A percentile compares a stretch with the other conserved stretches of the same genome.
Conservation (phyloP, 2,888 invertebrate genomes). For the Priocnemis perturbator region DNA sequence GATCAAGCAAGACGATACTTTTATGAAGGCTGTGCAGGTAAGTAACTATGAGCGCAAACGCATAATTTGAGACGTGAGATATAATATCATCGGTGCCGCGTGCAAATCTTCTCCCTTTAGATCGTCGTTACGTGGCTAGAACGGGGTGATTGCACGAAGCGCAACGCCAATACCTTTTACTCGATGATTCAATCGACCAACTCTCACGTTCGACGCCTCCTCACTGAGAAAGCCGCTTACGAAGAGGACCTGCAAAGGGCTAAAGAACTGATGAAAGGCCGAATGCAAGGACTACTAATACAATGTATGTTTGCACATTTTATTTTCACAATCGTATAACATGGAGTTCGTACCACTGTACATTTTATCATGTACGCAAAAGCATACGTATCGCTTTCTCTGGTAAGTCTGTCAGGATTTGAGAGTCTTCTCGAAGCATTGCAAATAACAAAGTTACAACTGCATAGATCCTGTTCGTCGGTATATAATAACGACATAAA, state of each 20-base stretch:
- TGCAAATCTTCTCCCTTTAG: no score
- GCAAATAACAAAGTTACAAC: slow-evolving; percentile 18
- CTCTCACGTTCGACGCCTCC: slow-evolving; percentile 90
- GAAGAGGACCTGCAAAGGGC: slow-evolving; percentile 93
- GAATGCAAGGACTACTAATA: slow-evolving; percentile 89
- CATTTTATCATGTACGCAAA: slow-evolving; percentile 54
- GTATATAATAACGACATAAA: slow-evolving; percentile 17
- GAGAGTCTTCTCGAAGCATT: slow-evolving; percentile 14
- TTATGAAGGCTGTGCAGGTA: slow-evolving; percentile 88
- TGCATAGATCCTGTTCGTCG: slow-evolving; percentile 19
- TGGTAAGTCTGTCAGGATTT: slow-evolving; percentile 61
- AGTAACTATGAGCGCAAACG: slow-evolving; percentile 48
- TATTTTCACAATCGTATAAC: slow-evolving; percentile 17
- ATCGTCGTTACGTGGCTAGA: slow-evolving; percentile 94
- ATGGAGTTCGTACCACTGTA: slow-evolving; percentile 52
- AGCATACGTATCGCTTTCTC: slow-evolving; percentile 64
- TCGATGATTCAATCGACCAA: slow-evolving; percentile 97
- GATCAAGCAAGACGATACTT: slow-evolving; percentile 90
- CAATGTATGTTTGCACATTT: slow-evolving; percentile 87
- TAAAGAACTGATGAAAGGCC: slow-evolving; percentile 88
- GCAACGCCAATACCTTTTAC: slow-evolving; percentile 94
- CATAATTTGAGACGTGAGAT: background rate
- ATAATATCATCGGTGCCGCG: no score
- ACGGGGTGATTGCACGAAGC: slow-evolving; percentile 94
- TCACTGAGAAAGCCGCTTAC: slow-evolving; percentile 88